These are phyloP conservation scores for Danionella dracula DNA, from an alignment of 2,797 vertebrate species.

Conservation along the genomic window DNA sequence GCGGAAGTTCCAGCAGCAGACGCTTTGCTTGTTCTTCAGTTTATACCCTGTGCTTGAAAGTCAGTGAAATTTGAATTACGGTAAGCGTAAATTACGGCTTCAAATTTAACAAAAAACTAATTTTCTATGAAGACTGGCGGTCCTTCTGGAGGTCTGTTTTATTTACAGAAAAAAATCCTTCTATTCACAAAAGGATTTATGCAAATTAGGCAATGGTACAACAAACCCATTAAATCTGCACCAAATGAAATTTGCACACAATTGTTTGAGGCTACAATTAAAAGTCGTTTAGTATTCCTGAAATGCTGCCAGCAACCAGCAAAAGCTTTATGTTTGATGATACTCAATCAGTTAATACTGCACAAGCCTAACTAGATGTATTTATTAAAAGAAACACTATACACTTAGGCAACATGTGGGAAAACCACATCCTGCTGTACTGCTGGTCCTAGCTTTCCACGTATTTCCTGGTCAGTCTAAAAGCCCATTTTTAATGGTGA, in stretches of 20 bases:
- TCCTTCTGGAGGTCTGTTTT: background rate
- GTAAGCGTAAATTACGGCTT: background rate
- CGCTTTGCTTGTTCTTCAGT: conserved; percentile 33
- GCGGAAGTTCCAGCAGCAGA: background rate
- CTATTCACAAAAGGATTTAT: background rate
- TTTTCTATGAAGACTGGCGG: background rate
- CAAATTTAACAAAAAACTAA: background rate
- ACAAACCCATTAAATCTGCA: background rate
- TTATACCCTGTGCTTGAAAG: background rate
- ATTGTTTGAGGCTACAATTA: background rate
- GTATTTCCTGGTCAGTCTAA: too few species aligned
- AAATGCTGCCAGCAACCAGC: background rate
- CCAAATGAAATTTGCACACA: background rate
- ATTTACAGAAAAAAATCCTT: background rate
- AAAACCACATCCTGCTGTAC: too few species aligned
- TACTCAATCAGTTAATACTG: background rate
- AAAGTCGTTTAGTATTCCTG: background rate
- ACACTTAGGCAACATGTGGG: too few species aligned
- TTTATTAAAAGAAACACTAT: too few species aligned
- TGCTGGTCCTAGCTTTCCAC: too few species aligned
- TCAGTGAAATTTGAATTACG: too few species aligned
- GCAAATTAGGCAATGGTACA: background rate
- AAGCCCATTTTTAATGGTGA: too few species aligned
- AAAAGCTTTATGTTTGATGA: background rate
- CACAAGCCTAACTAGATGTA: background rate